Base-by-base conservation (phyloP, 2,797 vertebrate species). In the Schizopygopsis pylzovi region DNA sequence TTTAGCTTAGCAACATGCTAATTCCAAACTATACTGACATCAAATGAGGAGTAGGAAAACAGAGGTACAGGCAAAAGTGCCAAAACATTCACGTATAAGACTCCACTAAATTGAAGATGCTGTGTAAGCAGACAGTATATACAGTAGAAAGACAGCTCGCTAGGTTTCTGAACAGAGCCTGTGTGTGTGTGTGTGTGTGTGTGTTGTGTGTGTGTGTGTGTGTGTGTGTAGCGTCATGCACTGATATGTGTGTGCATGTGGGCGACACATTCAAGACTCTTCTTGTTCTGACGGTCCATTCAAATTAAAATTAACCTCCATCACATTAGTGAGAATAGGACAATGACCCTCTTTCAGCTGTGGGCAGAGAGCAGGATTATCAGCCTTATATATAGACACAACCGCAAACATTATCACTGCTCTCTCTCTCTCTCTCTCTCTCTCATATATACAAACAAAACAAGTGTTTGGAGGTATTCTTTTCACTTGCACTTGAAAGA, bases 301-400 rank as follows among this genome's bases (percentile, higher is more conserved):
- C 92, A 93, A 94, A 95, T 95, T 91, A 93, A 93, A 95, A 94
- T 91, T 89, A 95, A 92, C 87, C 92, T 92, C 89, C 88, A 92
- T 94, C 92, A 94, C 87, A 41, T 92, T 94, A 94, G 93, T 91
- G 90, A 92, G 88, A 89, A 70, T 20, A 86, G 92, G 93, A 94
- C 94, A 95, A 94, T 92, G 93, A 61, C n/a, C 6, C 87, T 87
- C 92, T 93, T 92, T 92, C 91, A 89, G 90, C 91, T 89, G 92
- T 91, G 90, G 92, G 92, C 92, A 92, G 90, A 91, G 91, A 94
- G 84, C 88, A 87, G 92, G 93, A 95, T 94, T 93, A 93, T 91
- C 91, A 77, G 72, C 28, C 88, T 71, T 79, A 90, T 87, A 92
- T 92, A 89, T 84, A 93, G 11, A 68, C 43, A 47, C 43, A 15